Evolutionary conservation across 2,888 invertebrate species (phyloP), one percentile per base, ranked within the genome.

Genomic region (Catotricha subobsoleta): DNA sequence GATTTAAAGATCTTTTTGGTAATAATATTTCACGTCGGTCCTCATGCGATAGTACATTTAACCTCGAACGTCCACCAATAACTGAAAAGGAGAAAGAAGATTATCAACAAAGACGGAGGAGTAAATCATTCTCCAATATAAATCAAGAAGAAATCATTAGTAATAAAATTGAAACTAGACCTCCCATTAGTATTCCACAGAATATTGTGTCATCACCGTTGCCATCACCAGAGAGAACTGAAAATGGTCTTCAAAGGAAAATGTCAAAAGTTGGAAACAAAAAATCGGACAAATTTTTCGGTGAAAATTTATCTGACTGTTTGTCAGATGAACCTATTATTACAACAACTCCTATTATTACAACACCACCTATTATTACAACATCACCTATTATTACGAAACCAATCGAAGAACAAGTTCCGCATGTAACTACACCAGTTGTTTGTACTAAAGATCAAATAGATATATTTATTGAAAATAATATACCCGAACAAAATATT

Each of bases 281-380:
- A 33, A 49, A 49, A 42, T 48, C 48, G 9, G 49, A 50, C 41
- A 49, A 49, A 46, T 49, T 49, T 44, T 48, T 49, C 35, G 49
- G 49, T 27, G 49, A 48, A 47, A 46, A 44, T 38, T 40, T 50
- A 41, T 48, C 49, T 2, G 47, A 48, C 31, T 43, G 45, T 28
- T 30, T 49, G 13, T 46, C 48, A 3, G 44, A 47, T 37, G 46
- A 48, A 40, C 44, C 41, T 8, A 21, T 48, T 1, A 13, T 20
- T n/a, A n/a, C n/a, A n/a, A n/a, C n/a, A n/a, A n/a, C n/a, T n/a
- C n/a, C n/a, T n/a, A n/a, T n/a, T n/a, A n/a, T n/a, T n/a, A n/a
- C n/a, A 5, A 29, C 9, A 29, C 29, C 29, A n/a, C 4, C 6
- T 12, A 12, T n/a, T 35, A 9, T 33, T 16, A 18, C 33, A 10